Evolutionary conservation across 2,888 invertebrate species (phyloP).

Genomic region (Netelia fuscicornis): DNA sequence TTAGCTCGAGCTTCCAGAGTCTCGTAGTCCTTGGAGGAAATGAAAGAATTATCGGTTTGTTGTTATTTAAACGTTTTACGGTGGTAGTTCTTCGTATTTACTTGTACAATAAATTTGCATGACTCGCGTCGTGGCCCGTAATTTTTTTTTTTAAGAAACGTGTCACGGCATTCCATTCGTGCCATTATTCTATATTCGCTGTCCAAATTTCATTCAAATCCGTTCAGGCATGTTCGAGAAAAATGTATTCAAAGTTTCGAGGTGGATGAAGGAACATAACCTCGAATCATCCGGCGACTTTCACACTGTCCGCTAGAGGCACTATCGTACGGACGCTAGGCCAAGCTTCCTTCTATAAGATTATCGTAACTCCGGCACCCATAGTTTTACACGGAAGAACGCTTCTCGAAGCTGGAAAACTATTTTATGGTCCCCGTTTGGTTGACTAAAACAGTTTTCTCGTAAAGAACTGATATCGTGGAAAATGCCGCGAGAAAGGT

Average conservation of each 20-base stretch:
- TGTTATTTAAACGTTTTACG: no score
- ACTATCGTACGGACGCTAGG: not conserved
- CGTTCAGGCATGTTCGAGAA: slow-evolving; percentile 5
- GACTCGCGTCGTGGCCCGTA: no score
- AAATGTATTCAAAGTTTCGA: not conserved
- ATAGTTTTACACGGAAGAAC: not conserved
- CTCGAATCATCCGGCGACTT: not conserved
- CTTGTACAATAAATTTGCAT: no score
- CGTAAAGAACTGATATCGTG: slow-evolving; percentile 1
- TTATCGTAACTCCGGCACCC: not conserved
- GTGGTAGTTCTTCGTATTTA: no score
- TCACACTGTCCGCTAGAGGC: not conserved
- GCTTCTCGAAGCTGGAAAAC: slow-evolving; percentile 15
- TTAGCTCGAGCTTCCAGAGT: not conserved
- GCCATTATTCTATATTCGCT: slow-evolving; percentile 1
- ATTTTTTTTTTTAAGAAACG: not conserved
- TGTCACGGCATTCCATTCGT: not conserved
- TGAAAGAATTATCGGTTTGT: no score
- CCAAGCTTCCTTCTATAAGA: not conserved
- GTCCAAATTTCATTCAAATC: slow-evolving; percentile 6
- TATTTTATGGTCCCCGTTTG: not conserved
- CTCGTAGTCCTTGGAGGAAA: not conserved
- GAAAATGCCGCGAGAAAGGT: not conserved
- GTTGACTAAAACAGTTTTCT: slow-evolving; percentile 23
- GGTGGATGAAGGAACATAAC: not conserved